Percentiles rank a stretch among this genome's conserved stretches.
Evolutionary conservation across 2,888 invertebrate species (phyloP).

Genomic region (Scaptomyza tumidula): DNA sequence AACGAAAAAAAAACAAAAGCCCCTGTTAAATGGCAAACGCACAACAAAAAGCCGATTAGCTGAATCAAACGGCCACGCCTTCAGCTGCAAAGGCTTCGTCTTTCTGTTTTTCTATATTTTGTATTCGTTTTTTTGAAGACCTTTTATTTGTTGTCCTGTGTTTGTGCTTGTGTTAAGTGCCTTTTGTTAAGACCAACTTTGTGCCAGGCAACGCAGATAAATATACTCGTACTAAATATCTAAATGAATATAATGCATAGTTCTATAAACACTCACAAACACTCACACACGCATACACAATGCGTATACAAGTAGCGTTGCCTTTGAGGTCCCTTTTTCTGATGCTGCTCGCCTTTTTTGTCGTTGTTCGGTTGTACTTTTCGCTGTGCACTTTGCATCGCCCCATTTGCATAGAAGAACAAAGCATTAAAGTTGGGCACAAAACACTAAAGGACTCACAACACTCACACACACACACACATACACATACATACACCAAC

Average conservation of each 20-base stretch:
- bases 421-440: conserved; percentile 46
- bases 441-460: conserved; percentile 26
- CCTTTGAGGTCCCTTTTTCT: conserved; percentile 51
- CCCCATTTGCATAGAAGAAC: conserved; percentile 52
- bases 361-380: conserved; percentile 11
- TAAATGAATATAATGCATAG: conserved; percentile 67
- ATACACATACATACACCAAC: not conserved
- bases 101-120: conserved; percentile 12
- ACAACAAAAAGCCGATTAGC: conserved; percentile 74
- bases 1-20: conserved; percentile 22
- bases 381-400: conserved; percentile 31
- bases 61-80: conserved; percentile 61
- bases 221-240: conserved; percentile 39
- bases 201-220: conserved; percentile 50
- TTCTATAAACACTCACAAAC: conserved; percentile 36
- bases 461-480: not conserved
- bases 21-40: conserved; percentile 35
- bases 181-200: conserved; percentile 59
- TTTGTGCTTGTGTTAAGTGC: conserved; percentile 29
- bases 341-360: conserved; percentile 6
- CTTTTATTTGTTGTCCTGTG: conserved; percentile 17
- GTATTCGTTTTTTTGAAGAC: conserved; percentile 2
- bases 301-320: conserved; percentile 13
- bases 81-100: conserved; percentile 11
- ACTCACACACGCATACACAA: conserved; percentile 8